Evolutionary conservation across 2,113 vertebrate genomes (phyloP).

Genomic region (Crocuta crocuta): DNA sequence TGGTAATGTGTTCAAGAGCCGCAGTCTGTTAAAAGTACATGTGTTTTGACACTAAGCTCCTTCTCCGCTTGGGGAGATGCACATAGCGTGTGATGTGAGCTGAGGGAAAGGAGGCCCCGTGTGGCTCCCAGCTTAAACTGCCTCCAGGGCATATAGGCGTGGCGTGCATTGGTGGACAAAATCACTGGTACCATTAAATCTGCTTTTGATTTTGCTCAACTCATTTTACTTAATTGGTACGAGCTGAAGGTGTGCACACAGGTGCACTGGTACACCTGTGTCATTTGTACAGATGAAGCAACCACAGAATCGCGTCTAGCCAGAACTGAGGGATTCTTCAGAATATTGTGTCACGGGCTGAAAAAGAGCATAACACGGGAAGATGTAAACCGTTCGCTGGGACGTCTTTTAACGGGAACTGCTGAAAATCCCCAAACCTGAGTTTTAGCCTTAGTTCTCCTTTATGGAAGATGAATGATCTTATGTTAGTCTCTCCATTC

Average conservation of each 20-base stretch:
- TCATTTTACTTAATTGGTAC: not conserved
- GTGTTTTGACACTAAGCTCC: not conserved
- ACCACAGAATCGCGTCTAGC: not conserved
- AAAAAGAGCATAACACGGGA: not conserved
- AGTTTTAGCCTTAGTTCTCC: not conserved
- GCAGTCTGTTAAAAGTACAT: not conserved
- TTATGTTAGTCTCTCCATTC: not conserved
- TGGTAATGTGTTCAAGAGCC: not conserved
- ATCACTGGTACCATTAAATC: not conserved
- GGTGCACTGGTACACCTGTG: not conserved
- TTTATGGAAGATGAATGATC: not conserved
- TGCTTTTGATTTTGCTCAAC: not conserved
- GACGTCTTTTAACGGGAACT: constrained; percentile 24
- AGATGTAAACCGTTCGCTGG: not conserved
- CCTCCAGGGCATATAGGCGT: not conserved
- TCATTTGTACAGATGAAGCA: not conserved
- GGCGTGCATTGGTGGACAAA: not conserved
- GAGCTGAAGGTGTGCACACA: not conserved
- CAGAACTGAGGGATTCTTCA: not conserved
- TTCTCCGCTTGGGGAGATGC: not conserved
- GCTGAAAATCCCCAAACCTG: constrained; percentile 2
- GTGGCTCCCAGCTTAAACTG: not conserved
- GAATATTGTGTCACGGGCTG: not conserved
- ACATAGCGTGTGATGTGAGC: not conserved
- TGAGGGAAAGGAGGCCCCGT: not conserved